Conservation (phyloP, 2,888 invertebrate species). For the Malthinus flaveolus region DNA sequence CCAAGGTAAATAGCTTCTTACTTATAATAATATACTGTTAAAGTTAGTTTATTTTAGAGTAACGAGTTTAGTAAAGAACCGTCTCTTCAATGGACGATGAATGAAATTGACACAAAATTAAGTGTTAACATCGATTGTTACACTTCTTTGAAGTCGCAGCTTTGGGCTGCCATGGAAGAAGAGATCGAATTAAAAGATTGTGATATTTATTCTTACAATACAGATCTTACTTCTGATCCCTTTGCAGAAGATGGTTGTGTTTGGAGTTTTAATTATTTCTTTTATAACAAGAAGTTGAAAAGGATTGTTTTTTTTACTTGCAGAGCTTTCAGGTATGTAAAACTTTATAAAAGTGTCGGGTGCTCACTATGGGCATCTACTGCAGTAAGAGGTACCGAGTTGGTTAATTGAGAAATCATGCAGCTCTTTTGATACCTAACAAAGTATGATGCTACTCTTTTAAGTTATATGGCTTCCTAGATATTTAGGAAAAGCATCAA, state of each 20-base stretch:
- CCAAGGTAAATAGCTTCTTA: slow-evolving; percentile 65
- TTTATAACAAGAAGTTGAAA: slow-evolving; percentile 96
- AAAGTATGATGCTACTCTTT: no score
- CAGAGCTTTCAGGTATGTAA: slow-evolving; percentile 84
- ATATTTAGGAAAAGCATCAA: no score
- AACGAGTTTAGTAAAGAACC: slow-evolving; percentile 98
- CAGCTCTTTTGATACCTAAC: no score
- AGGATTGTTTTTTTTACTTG: slow-evolving; percentile 97
- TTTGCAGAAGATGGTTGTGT: slow-evolving; percentile 98
- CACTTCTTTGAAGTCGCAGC: slow-evolving; percentile 74
- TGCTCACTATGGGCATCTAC: no score
- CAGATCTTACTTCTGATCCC: slow-evolving; percentile 94
- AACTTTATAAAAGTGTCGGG: no score
- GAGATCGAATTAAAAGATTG: slow-evolving; percentile 90
- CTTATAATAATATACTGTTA: no score
- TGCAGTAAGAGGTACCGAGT: no score
- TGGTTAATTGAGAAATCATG: no score
- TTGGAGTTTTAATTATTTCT: slow-evolving; percentile 99
- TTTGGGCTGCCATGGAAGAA: slow-evolving; percentile 93
- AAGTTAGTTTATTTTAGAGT: slow-evolving; percentile 61
- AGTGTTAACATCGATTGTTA: slow-evolving; percentile 87
- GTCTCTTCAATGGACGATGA: slow-evolving; percentile 87
- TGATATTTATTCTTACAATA: slow-evolving; percentile 97
- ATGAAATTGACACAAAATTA: slow-evolving; percentile 88
- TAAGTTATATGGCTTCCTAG: no score